These are phyloP conservation scores for Stenoptilia bipunctidactyla DNA, from an alignment of 2,888 invertebrate species.

Conservation along the genomic window DNA sequence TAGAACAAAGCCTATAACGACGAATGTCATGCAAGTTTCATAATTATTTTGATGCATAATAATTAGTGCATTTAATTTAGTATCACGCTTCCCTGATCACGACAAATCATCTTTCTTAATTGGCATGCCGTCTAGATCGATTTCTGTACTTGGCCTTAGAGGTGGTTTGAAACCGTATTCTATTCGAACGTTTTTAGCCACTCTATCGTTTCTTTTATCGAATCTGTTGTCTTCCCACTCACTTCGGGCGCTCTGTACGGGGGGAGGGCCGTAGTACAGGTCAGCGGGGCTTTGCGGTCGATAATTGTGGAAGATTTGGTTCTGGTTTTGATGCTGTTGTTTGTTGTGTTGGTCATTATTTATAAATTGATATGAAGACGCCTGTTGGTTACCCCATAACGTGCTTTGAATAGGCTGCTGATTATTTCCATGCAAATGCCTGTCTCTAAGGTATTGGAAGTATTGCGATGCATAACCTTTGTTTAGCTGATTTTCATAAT, in stretches of 20 bases:
- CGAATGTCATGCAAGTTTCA: too few species aligned
- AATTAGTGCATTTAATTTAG: too few species aligned
- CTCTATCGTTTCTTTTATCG: conserved; percentile 67
- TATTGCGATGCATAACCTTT: conserved; percentile 9
- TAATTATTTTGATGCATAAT: too few species aligned
- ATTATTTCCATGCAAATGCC: conserved; percentile 12
- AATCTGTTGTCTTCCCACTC: conserved; percentile 32
- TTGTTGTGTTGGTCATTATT: conserved; percentile 24
- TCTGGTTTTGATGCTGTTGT: conserved; percentile 22
- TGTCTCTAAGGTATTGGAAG: conserved; percentile 13
- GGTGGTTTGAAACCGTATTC: conserved; percentile 89
- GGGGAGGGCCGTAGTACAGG: conserved; percentile 61
- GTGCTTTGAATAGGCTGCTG: conserved; percentile 23
- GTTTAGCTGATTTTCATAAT: conserved; percentile 7
- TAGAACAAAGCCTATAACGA: too few species aligned
- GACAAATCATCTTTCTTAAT: conserved; percentile 50
- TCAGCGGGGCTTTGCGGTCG: conserved; percentile 31
- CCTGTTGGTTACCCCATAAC: conserved; percentile 49
- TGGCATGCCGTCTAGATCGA: conserved; percentile 80
- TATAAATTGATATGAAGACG: conserved; percentile 44
- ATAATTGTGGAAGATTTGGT: conserved; percentile 24
- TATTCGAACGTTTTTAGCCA: conserved; percentile 72
- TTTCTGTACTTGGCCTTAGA: conserved; percentile 82
- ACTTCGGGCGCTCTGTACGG: conserved; percentile 34
- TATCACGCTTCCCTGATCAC: too few species aligned